A percentile compares a stretch with the other conserved stretches of the same genome.
Evolutionary conservation across 2,888 invertebrate species (phyloP).

Genomic region (Latrodectus elegans): DNA sequence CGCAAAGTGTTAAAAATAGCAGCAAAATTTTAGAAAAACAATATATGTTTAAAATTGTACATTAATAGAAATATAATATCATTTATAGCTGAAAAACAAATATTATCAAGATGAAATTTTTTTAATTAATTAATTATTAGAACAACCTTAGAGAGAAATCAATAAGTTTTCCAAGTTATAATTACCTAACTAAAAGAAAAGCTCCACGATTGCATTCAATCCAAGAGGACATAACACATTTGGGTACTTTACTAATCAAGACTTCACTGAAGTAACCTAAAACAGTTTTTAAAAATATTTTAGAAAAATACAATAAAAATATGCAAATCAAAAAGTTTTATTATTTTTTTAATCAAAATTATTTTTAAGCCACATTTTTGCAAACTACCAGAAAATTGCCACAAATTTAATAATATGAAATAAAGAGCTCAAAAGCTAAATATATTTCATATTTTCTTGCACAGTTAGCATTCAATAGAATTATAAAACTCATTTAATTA

Average conservation of each 20-base stretch:
- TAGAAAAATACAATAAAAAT: background rate
- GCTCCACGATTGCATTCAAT: conserved; percentile 84
- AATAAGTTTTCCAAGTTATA: background rate
- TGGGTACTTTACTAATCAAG: conserved; percentile 41
- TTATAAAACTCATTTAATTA: too few species aligned
- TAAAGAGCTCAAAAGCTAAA: too few species aligned
- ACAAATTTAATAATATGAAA: background rate
- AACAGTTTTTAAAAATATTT: conserved; percentile 12
- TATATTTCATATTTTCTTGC: too few species aligned
- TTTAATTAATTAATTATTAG: too few species aligned
- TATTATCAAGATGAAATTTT: too few species aligned
- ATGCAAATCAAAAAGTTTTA: background rate
- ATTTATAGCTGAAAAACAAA: too few species aligned
- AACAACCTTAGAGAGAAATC: too few species aligned
- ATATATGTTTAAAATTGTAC: too few species aligned
- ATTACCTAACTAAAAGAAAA: conserved; percentile 80
- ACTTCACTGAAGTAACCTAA: conserved; percentile 57
- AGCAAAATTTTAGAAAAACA: too few species aligned
- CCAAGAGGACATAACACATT: conserved; percentile 78
- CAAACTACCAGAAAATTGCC: background rate
- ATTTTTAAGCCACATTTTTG: background rate
- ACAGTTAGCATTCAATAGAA: too few species aligned
- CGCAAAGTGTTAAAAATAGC: too few species aligned
- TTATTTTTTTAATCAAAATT: background rate
- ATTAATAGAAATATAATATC: too few species aligned